Evolutionary conservation across 2,888 invertebrate genomes (phyloP).

Genomic region (Bombylius major): DNA sequence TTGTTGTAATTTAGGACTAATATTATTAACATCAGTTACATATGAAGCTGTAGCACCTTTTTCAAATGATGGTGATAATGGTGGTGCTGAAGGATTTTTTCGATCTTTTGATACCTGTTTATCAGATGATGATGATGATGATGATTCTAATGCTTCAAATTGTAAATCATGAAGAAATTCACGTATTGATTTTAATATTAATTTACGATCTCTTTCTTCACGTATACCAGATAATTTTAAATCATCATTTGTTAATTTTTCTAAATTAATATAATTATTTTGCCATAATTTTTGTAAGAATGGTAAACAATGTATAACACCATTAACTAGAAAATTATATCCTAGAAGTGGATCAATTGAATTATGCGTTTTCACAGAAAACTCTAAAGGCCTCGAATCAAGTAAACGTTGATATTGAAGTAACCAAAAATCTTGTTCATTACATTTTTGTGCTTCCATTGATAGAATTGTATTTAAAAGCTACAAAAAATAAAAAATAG

Average conservation of each 20-base stretch:
- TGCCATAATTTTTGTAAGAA: conserved; percentile 40
- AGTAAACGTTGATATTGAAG: conserved; percentile 72
- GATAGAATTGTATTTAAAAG: conserved; percentile 53
- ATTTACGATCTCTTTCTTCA: conserved; percentile 43
- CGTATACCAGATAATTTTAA: conserved; percentile 46
- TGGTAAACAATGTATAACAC: conserved; percentile 63
- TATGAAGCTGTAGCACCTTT: neutral
- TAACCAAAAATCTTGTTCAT: conserved; percentile 54
- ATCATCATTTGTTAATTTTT: conserved; percentile 42
- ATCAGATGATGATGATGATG: neutral
- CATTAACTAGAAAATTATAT: conserved; percentile 55
- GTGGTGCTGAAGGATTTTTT: conserved; percentile 23
- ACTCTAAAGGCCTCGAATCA: conserved; percentile 57
- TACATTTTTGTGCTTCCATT: conserved; percentile 50
- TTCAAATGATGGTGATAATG: conserved; percentile 21
- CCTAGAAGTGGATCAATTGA: conserved; percentile 54
- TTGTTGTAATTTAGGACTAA: conserved; percentile 22
- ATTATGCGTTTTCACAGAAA: conserved; percentile 47
- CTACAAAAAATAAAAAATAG: conserved; percentile 31
- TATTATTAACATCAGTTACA: conserved; percentile 28
- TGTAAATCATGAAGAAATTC: conserved; percentile 38
- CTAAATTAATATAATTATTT: conserved; percentile 16
- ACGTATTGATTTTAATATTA: conserved; percentile 50
- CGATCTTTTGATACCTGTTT: conserved; percentile 5
- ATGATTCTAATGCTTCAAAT: too few relatives aligned